Evolutionary conservation across 2,888 invertebrate species (phyloP).

Genomic region (Heliconius ismenius): DNA sequence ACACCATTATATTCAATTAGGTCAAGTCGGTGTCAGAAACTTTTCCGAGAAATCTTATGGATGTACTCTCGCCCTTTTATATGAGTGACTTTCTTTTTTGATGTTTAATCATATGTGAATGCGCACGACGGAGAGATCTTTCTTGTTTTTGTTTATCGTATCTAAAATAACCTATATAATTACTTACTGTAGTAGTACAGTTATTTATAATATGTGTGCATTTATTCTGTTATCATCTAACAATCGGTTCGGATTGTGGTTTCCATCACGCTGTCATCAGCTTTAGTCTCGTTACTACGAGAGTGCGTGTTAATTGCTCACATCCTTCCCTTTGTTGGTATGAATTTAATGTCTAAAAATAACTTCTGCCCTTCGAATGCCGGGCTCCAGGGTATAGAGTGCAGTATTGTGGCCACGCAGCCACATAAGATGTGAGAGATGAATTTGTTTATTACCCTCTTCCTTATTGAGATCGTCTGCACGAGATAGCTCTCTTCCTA

Average conservation of each 20-base stretch:
- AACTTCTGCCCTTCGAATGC: constrained; percentile 68
- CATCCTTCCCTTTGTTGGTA: constrained; percentile 79
- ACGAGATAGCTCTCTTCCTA: constrained; percentile 81
- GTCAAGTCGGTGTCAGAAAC: constrained; percentile 75
- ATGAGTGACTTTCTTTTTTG: constrained; percentile 75
- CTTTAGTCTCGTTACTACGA: constrained; percentile 50
- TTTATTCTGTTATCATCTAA: constrained; percentile 13
- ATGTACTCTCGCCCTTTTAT: constrained; percentile 69
- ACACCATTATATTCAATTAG: constrained; percentile 80
- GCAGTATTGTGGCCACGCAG: constrained; percentile 78
- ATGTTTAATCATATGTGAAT: constrained; percentile 73
- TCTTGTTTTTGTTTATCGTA: constrained; percentile 49
- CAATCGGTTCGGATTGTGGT: constrained; percentile 34
- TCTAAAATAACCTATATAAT: neutral
- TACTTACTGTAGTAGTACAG: neutral
- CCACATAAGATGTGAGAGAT: constrained; percentile 80
- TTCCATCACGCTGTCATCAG: constrained; percentile 41
- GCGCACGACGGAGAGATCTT: constrained; percentile 54
- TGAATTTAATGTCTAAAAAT: constrained; percentile 79
- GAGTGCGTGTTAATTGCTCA: constrained; percentile 77
- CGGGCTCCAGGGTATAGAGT: constrained; percentile 70
- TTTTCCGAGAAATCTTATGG: constrained; percentile 71
- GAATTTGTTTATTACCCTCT: constrained; percentile 82
- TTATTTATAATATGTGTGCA: neutral
- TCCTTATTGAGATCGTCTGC: constrained; percentile 82